Evolutionary conservation across 1,140 invertebrate genomes (phyloP).

Genomic region (Tribolium castaneum): DNA sequence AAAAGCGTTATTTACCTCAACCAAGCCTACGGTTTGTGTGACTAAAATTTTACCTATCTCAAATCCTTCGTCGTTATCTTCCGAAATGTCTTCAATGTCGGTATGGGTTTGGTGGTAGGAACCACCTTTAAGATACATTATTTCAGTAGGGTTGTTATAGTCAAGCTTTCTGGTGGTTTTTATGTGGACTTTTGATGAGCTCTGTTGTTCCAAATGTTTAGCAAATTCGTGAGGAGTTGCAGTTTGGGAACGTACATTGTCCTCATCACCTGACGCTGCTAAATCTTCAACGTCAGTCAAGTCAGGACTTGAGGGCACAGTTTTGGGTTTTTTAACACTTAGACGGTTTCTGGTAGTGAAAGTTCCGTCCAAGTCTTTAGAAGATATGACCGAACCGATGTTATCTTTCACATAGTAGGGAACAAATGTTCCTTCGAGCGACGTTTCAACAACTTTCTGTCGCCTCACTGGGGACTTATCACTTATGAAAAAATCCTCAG

Average conservation of each 20-base stretch:
- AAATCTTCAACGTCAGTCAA: constrained; percentile 69
- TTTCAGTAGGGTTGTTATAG: constrained; percentile 63
- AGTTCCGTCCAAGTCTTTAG: not conserved
- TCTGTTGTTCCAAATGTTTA: constrained; percentile 63
- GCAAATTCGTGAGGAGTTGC: constrained; percentile 53
- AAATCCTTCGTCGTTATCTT: not conserved
- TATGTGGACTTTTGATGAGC: constrained; percentile 64
- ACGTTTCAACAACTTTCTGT: not conserved
- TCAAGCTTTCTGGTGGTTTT: constrained; percentile 63
- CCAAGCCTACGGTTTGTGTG: not conserved
- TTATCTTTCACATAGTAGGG: constrained; percentile 44
- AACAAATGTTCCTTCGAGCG: constrained; percentile 6
- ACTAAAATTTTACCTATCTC: constrained; percentile 9
- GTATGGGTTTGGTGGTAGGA: constrained; percentile 62
- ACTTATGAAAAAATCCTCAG: constrained; percentile 68
- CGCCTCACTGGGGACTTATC: constrained; percentile 54
- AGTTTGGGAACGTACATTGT: constrained; percentile 53
- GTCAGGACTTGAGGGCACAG: constrained; percentile 41
- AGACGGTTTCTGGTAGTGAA: not conserved
- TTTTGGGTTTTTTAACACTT: not conserved
- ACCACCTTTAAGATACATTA: constrained; percentile 66
- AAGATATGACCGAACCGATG: not conserved
- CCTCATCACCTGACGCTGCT: constrained; percentile 66
- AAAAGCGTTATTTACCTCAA: constrained; percentile 33
- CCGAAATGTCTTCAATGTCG: constrained; percentile 67